Evolutionary conservation across 1,140 invertebrate genomes (phyloP).

Genomic region (Monochamus saltuarius): DNA sequence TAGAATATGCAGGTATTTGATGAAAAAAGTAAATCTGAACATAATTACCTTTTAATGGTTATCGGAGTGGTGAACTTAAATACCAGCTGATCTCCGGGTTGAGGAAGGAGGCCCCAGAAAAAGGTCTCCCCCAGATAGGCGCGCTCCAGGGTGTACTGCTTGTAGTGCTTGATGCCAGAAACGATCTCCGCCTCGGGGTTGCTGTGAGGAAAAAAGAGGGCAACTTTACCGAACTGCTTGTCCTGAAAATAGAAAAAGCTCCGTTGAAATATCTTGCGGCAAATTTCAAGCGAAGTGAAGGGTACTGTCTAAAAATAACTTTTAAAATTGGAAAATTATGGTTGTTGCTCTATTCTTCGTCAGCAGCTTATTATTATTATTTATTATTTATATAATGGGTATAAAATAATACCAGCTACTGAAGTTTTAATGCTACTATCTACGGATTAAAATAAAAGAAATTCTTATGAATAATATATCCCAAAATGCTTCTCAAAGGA

Average conservation of each 20-base stretch:
- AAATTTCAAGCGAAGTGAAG: conserved; percentile 1
- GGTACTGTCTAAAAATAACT: conserved; percentile 2
- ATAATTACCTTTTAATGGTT: conserved; percentile 69
- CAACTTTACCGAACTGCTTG: conserved; percentile 88
- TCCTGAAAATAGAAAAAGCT: conserved; percentile 62
- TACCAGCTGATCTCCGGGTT: conserved; percentile 77
- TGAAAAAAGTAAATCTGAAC: neutral
- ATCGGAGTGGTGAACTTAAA: conserved; percentile 81
- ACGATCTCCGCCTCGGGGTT: conserved; percentile 75
- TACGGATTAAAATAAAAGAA: too few relatives aligned
- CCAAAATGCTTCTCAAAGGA: too few relatives aligned
- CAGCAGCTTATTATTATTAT: too few relatives aligned
- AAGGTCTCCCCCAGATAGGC: conserved; percentile 88
- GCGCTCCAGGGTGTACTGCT: conserved; percentile 75
- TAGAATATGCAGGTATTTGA: neutral
- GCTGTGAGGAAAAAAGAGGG: conserved; percentile 77
- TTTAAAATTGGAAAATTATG: neutral
- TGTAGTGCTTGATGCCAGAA: conserved; percentile 81
- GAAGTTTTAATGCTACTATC: too few relatives aligned
- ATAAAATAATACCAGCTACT: too few relatives aligned
- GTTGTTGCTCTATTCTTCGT: neutral
- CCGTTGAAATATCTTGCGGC: conserved; percentile 7
- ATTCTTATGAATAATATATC: too few relatives aligned
- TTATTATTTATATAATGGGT: too few relatives aligned
- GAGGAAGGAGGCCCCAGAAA: conserved; percentile 90